phyloP scores from a whole-genome alignment of 2,113 vertebrate species.

The Oceanites oceanicus region DNA sequence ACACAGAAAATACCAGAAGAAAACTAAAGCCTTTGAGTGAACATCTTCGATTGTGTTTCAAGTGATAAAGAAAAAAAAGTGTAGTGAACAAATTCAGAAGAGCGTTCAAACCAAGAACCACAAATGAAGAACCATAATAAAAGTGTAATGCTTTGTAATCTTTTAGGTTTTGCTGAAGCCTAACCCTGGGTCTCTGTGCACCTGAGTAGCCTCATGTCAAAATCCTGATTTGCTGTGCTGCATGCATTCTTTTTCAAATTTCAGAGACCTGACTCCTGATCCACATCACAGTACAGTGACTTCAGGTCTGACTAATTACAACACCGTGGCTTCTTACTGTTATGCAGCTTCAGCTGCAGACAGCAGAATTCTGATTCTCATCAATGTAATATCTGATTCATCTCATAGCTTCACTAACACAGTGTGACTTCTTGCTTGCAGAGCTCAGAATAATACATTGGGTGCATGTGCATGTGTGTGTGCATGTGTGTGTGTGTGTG shows the following conservation, averaged over 20 bases:
- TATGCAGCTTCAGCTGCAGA: neutral
- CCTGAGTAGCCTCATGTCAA: neutral
- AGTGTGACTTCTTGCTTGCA: neutral
- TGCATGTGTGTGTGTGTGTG: too few relatives aligned
- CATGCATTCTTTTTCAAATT: neutral
- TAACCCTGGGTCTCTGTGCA: neutral
- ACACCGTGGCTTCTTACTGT: neutral
- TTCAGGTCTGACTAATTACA: neutral
- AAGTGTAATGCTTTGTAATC: neutral
- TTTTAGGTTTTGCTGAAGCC: neutral
- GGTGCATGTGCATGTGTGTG: neutral
- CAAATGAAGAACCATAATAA: neutral
- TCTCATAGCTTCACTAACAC: neutral
- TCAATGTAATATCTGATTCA: neutral
- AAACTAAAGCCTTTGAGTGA: neutral
- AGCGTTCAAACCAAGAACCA: neutral
- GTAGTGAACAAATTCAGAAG: neutral
- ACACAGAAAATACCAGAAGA: neutral
- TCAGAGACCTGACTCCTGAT: neutral
- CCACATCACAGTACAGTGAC: neutral
- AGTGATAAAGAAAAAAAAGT: neutral
- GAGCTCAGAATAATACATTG: neutral
- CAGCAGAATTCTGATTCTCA: neutral
- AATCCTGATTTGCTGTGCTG: neutral
- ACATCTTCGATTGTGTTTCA: neutral